Evolutionary conservation across 2,888 invertebrate genomes (phyloP).

Genomic region (Drosophila infuscata): DNA sequence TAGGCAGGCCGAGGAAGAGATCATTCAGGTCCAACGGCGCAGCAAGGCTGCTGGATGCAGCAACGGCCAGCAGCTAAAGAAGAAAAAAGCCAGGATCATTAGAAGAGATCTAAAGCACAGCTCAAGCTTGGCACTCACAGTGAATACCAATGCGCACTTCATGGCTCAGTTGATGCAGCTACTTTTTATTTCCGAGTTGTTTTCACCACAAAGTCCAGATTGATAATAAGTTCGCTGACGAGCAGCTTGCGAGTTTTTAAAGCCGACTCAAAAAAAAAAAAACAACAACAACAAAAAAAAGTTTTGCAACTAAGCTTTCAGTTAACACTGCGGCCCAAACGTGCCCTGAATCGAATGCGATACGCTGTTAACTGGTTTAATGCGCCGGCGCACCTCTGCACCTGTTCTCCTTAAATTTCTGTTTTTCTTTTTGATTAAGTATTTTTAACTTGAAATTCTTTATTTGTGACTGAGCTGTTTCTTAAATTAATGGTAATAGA

Average conservation of each 20-base stretch:
- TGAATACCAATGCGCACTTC: slow-evolving; percentile 69
- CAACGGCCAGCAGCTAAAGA: slow-evolving; percentile 56
- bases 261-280: slow-evolving; percentile 23
- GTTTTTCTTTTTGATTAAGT: slow-evolving; percentile 12
- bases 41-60: slow-evolving; percentile 40
- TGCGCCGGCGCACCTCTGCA: slow-evolving; percentile 41
- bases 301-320: slow-evolving; percentile 61
- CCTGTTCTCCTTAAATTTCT: slow-evolving; percentile 41
- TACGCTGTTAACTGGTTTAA: slow-evolving; percentile 58
- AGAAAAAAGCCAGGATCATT: background rate
- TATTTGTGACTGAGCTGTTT: slow-evolving; percentile 12
- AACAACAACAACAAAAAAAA: background rate
- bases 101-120: background rate
- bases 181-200: slow-evolving; percentile 41
- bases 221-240: slow-evolving; percentile 65
- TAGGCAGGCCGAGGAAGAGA: slow-evolving; percentile 55
- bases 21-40: slow-evolving; percentile 68
- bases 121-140: slow-evolving; percentile 56
- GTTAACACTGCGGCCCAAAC: slow-evolving; percentile 66
- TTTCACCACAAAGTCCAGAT: slow-evolving; percentile 65
- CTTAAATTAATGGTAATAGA: slow-evolving; percentile 61
- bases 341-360: slow-evolving; percentile 28
- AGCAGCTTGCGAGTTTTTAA: slow-evolving; percentile 67
- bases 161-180: slow-evolving; percentile 46
- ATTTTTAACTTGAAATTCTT: slow-evolving; percentile 6